A percentile compares a stretch with the other conserved stretches of the same genome.
phyloP scores from a whole-genome alignment of 2,113 vertebrate species.

The Mastomys natalensis region DNA sequence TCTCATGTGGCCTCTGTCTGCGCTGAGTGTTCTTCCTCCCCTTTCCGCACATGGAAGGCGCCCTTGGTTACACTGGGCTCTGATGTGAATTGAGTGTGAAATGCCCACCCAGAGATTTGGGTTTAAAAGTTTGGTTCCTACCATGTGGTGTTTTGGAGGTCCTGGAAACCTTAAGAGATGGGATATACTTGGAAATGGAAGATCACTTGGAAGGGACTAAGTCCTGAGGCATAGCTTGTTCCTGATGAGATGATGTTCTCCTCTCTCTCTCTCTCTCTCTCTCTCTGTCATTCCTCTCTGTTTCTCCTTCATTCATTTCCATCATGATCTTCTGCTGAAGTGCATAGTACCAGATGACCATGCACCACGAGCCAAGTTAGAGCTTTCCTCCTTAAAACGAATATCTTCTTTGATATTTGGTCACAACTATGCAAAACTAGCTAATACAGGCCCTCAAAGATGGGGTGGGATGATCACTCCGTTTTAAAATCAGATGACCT shows the following conservation, averaged over 20 bases:
- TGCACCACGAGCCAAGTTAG: background rate
- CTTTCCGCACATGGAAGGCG: background rate
- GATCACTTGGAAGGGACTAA: too few relatives aligned
- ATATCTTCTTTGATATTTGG: background rate
- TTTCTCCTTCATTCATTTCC: background rate
- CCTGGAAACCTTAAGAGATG: background rate
- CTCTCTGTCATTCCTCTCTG: background rate
- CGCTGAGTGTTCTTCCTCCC: background rate
- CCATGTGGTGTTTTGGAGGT: background rate
- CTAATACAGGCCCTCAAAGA: background rate
- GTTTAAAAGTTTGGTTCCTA: background rate
- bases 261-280: too few relatives aligned
- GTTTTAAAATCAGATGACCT: background rate
- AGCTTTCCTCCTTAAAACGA: background rate
- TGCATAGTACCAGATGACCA: background rate
- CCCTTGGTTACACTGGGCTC: background rate
- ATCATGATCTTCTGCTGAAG: background rate
- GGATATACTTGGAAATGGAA: background rate
- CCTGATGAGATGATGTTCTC: background rate
- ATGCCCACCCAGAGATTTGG: background rate
- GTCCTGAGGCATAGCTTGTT: background rate
- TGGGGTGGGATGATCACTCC: background rate
- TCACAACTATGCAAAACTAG: background rate
- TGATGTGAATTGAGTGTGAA: background rate
- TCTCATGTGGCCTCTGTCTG: background rate